These are phyloP conservation scores for Hypomecis punctinalis DNA, from an alignment of 2,888 invertebrate genomes.

Conservation along the genomic window DNA sequence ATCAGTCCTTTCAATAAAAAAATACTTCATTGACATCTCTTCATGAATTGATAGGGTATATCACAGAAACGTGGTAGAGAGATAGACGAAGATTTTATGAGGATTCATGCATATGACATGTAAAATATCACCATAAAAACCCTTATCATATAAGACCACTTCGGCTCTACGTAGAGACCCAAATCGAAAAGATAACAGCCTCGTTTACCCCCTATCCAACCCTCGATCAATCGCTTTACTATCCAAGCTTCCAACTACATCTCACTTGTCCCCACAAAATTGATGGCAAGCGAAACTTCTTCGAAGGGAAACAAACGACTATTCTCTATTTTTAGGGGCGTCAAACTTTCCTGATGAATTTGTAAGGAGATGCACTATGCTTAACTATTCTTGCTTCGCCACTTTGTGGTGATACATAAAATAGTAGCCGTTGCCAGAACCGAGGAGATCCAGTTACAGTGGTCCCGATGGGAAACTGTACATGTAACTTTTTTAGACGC, in stretches of 20 bases:
- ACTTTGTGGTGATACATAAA: slow-evolving; percentile 29
- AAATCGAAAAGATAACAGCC: slow-evolving; percentile 30
- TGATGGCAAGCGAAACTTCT: slow-evolving; percentile 25
- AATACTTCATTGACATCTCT: no score
- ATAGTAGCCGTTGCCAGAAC: slow-evolving; percentile 9
- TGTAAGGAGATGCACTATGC: slow-evolving; percentile 15
- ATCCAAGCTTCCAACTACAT: slow-evolving; percentile 20
- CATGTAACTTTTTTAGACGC: slow-evolving; percentile 28
- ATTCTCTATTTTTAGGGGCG: slow-evolving; percentile 25
- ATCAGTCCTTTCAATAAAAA: no score
- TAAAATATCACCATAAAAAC: slow-evolving; percentile 9
- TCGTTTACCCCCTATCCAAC: slow-evolving; percentile 28
- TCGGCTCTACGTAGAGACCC: slow-evolving; percentile 13
- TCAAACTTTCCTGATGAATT: slow-evolving; percentile 28
- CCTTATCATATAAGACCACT: slow-evolving; percentile 10
- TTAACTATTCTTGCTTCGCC: slow-evolving; percentile 18
- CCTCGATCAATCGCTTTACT: slow-evolving; percentile 31
- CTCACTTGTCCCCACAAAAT: slow-evolving; percentile 30
- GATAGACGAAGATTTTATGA: not conserved
- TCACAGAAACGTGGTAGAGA: no score
- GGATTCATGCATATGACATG: slow-evolving; percentile 4
- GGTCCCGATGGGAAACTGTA: slow-evolving; percentile 20
- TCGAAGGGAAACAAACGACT: slow-evolving; percentile 23
- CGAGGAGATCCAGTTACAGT: slow-evolving; percentile 20
- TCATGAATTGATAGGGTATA: no score